Percentiles rank a stretch among this genome's conserved stretches.
Evolutionary conservation across 2,888 invertebrate species (phyloP).

Genomic region (Mongoloraphidia duomilia): DNA sequence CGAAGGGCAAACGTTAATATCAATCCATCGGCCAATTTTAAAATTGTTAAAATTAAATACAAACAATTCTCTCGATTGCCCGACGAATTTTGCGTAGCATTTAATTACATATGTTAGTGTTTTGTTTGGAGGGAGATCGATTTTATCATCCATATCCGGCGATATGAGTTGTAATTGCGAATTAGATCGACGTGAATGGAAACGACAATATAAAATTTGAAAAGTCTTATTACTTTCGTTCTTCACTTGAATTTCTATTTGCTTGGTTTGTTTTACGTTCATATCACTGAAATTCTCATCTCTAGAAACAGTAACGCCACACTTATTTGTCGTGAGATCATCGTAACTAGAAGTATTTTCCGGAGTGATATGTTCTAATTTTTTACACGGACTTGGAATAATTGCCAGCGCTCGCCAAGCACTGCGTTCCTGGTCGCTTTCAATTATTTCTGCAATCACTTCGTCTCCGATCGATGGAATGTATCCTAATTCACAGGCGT

Average conservation of each 20-base stretch:
- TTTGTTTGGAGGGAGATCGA: slow-evolving; percentile 30
- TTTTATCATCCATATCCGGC: slow-evolving; percentile 27
- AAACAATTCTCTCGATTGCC: slow-evolving; percentile 43
- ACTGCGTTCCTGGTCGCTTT: slow-evolving; percentile 47
- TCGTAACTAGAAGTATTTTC: slow-evolving; percentile 8
- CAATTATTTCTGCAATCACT: slow-evolving; percentile 53
- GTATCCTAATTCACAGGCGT: slow-evolving; percentile 36
- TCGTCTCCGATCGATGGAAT: slow-evolving; percentile 43
- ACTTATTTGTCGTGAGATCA: slow-evolving; percentile 27
- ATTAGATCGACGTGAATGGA: slow-evolving; percentile 34
- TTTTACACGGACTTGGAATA: slow-evolving; percentile 20
- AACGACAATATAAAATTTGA: slow-evolving; percentile 33
- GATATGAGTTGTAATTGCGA: slow-evolving; percentile 35
- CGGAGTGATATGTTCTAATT: slow-evolving; percentile 2
- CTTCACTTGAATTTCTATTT: slow-evolving; percentile 32
- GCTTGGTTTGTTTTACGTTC: slow-evolving; percentile 26
- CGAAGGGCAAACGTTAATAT: slow-evolving; percentile 30
- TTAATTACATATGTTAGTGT: slow-evolving; percentile 32
- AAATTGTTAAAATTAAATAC: slow-evolving; percentile 45
- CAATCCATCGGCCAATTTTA: slow-evolving; percentile 42
- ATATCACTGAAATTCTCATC: slow-evolving; percentile 26
- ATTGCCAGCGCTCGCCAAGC: slow-evolving; percentile 45
- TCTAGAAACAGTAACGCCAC: slow-evolving; percentile 38
- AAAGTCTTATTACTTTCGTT: slow-evolving; percentile 30
- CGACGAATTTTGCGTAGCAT: slow-evolving; percentile 44